A percentile compares a stretch with the other conserved stretches of the same genome.
phyloP scores from a whole-genome alignment of 2,888 invertebrate genomes.

The Orchesella flavescens region DNA sequence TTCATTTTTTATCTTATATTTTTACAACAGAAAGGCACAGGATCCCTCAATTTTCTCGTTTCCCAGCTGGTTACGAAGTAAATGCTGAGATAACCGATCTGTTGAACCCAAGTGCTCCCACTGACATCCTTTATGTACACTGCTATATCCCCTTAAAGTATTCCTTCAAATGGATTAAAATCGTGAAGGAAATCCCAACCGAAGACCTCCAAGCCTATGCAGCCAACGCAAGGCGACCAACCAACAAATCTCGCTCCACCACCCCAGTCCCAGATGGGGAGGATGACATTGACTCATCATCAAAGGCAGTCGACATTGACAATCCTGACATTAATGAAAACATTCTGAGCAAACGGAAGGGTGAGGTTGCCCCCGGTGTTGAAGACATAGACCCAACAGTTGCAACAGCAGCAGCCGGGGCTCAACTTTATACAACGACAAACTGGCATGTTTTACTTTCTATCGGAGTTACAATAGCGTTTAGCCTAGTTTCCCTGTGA shows the following conservation, averaged over 20 bases:
- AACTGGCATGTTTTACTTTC: constrained; percentile 63
- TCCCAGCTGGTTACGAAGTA: constrained; percentile 69
- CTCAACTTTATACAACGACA: constrained; percentile 36
- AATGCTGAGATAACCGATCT: constrained; percentile 68
- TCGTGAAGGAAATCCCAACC: constrained; percentile 62
- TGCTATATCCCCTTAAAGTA: constrained; percentile 69
- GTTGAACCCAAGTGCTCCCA: constrained; percentile 52
- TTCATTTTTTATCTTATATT: constrained; percentile 3
- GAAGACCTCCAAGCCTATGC: constrained; percentile 60
- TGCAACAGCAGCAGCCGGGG: constrained; percentile 41
- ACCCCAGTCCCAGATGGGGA: constrained; percentile 3
- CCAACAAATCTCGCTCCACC: constrained; percentile 28
- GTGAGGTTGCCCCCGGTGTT: constrained; percentile 53
- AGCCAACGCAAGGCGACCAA: background rate
- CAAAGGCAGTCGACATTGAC: constrained; percentile 55
- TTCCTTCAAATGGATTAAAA: constrained; percentile 70
- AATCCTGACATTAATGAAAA: constrained; percentile 58
- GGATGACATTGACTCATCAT: constrained; percentile 46
- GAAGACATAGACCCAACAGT: constrained; percentile 54
- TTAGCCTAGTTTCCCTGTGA: constrained; percentile 63
- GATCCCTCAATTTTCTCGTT: constrained; percentile 65
- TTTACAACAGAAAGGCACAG: constrained; percentile 62
- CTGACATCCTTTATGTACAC: constrained; percentile 63
- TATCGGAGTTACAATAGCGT: constrained; percentile 55
- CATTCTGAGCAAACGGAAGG: constrained; percentile 61